Evolutionary conservation across 35 echinoderm and acorn worm species (phyloP).

Genomic region (Strongylocentrotus purpuratus): DNA sequence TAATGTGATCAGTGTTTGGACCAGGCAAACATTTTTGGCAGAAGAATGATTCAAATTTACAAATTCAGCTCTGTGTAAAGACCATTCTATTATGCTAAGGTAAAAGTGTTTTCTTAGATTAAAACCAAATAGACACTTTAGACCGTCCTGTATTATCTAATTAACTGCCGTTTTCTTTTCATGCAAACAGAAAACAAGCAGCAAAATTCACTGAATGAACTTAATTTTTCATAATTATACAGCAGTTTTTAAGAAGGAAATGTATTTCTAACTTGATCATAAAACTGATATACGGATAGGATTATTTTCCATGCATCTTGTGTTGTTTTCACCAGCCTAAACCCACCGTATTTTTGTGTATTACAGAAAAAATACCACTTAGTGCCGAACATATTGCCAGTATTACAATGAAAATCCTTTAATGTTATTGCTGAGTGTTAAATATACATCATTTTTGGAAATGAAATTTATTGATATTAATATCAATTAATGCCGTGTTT

Average conservation of each 20-base stretch:
- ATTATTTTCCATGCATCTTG: too few species aligned
- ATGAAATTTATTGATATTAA: not conserved
- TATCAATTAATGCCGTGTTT: not conserved
- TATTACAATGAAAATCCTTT: not conserved
- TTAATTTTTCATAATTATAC: too few species aligned
- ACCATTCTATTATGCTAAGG: not conserved
- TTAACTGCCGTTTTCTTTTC: too few species aligned
- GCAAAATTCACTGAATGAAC: too few species aligned
- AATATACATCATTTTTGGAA: not conserved
- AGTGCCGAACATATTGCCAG: not conserved
- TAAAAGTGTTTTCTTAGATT: not conserved
- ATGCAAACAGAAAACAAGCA: too few species aligned
- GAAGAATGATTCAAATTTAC: not conserved
- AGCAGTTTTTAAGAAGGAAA: too few species aligned
- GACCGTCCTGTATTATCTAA: too few species aligned
- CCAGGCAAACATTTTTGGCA: not conserved
- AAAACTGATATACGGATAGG: too few species aligned
- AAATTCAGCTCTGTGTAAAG: too few species aligned
- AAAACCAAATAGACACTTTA: not conserved
- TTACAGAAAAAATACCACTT: not conserved
- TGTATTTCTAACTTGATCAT: too few species aligned
- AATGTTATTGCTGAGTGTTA: not conserved
- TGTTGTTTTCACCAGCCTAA: not conserved
- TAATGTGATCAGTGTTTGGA: not conserved
- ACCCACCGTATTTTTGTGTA: not conserved